A percentile compares a stretch with the other conserved stretches of the same genome.
Conservation (phyloP, 2,113 vertebrate genomes). For the Ginglymostoma cirratum region DNA sequence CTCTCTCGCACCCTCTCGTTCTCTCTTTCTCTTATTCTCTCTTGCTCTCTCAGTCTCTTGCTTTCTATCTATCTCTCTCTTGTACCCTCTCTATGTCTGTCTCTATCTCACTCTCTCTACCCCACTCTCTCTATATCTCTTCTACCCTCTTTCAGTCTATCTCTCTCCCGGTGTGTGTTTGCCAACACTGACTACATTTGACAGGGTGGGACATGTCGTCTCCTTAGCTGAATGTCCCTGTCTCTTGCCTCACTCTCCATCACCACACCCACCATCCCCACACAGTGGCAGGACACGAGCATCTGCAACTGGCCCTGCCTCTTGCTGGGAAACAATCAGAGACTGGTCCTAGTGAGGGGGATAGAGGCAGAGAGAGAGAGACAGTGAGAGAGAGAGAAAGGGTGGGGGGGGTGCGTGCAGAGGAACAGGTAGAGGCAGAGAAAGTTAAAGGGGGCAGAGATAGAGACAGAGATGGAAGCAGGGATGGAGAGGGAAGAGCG, state of each 20-base stretch:
- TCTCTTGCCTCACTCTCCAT: slow-evolving; percentile 49
- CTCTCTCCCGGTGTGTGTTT: slow-evolving; percentile 55
- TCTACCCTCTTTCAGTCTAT: no score
- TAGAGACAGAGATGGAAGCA: background rate
- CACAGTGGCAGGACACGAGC: slow-evolving; percentile 61
- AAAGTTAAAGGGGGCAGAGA: background rate
- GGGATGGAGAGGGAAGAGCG: slow-evolving; percentile 41
- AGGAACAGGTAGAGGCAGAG: no score
- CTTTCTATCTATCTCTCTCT: no score
- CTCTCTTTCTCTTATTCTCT: no score
- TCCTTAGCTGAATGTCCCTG: slow-evolving; percentile 51
- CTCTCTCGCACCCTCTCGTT: no score
- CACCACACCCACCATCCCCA: slow-evolving; percentile 44
- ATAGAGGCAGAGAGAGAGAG: background rate
- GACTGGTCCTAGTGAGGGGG: no score
- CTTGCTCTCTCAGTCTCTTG: no score
- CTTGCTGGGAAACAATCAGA: slow-evolving; percentile 87
- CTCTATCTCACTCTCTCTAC: background rate
- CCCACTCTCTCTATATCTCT: background rate
- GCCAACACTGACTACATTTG: slow-evolving; percentile 68
- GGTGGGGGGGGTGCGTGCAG: no score
- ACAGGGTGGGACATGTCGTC: slow-evolving; percentile 69
- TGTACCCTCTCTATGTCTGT: no score
- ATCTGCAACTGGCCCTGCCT: slow-evolving; percentile 51
- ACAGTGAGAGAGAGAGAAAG: no score